Evolutionary conservation across 2,797 vertebrate genomes (phyloP).

Genomic region (Emydoidea blandingii): DNA sequence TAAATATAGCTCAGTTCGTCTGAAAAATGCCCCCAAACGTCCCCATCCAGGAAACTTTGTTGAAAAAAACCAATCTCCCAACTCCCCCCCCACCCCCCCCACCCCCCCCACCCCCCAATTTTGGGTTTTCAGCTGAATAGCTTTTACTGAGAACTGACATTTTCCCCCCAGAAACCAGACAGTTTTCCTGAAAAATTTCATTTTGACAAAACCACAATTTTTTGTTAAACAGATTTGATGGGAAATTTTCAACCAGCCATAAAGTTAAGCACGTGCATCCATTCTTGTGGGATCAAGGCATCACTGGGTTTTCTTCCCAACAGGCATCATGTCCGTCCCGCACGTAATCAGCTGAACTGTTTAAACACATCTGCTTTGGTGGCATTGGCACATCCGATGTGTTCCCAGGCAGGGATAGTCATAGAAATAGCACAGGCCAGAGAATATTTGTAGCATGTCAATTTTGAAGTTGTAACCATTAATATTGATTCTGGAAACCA

Average conservation of each 20-base stretch:
- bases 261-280: accelerated
- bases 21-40: not conserved
- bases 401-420: not conserved
- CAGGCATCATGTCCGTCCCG: not conserved
- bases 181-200: not conserved
- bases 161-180: not conserved
- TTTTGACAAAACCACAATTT: not conserved
- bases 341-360: not conserved
- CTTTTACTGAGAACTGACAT: not conserved
- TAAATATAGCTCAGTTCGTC: not conserved
- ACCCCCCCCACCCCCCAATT: too few species aligned
- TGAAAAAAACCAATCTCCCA: not conserved
- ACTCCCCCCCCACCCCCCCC: too few species aligned
- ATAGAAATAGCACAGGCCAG: not conserved
- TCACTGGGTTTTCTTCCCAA: not conserved
- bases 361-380: not conserved
- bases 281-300: not conserved
- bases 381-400: not conserved
- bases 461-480: not conserved
- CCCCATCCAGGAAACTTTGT: not conserved
- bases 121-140: not conserved
- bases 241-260: not conserved
- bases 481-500: not conserved
- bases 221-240: not conserved
- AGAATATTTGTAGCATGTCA: not conserved